Evolutionary conservation across 2,113 vertebrate species (phyloP), one percentile per base, ranked within the genome.

Genomic region (Excalfactoria chinensis): DNA sequence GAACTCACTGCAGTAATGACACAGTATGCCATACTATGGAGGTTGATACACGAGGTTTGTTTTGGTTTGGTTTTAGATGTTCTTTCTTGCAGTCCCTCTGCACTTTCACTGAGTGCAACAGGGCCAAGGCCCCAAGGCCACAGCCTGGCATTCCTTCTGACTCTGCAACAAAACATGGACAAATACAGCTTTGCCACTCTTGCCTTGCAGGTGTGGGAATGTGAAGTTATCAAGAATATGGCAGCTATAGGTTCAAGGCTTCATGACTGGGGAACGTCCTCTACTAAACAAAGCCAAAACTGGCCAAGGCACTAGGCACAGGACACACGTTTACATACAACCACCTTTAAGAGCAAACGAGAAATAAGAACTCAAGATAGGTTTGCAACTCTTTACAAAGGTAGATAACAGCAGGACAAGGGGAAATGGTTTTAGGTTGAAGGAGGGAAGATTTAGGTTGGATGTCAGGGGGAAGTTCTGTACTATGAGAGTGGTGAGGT

Each of bases 11-110:
- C 19, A 30, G 13, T 11, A 25, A 26, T 41, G 11, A 10, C 1
- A 3, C 9, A 25, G 58, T 12, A 12, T 7, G 46, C 2, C 3
- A 1, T 4, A 5, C 17, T 28, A 12, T 0, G 14, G 71, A 72
- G 43, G 19, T 16, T 53, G 7, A 13, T 5, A 2, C 3, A 25
- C 8, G 22, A 12, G 22, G 2, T 18, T 23, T 28, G 11, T 23
- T 22, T 11, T 23, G 26, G 25, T 6, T 73, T 59, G 11, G 19
- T 22, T 35, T 68, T 7, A 46, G 14, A 3, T 5, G 13, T 17
- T 44, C 48, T 21, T 74, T 9, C 16, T 32, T 40, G 18, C 46
- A 68, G 46, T 8, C 60, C 13, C 19, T 7, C 3, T 3, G 6
- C 7, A 16, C 20, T 41, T 32, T 3, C 13, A 34, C 5, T 2